Percentiles rank a stretch among this genome's conserved stretches.
These are phyloP conservation scores for Noctilio leporinus DNA, from an alignment of 2,113 vertebrate species.

Conservation along the genomic window DNA sequence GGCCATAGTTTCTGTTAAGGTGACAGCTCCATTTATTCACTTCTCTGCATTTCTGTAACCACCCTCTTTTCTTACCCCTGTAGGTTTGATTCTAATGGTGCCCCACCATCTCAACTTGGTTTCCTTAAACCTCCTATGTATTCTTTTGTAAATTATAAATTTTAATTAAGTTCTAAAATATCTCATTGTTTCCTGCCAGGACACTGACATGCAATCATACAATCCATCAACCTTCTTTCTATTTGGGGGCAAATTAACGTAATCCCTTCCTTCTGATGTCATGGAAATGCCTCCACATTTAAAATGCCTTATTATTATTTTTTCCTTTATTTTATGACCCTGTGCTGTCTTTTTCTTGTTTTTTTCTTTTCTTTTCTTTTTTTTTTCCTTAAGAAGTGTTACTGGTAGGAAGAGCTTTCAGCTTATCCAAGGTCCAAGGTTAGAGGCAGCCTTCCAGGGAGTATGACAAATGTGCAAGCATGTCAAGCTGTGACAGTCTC, in stretches of 20 bases:
- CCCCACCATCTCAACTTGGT: not conserved
- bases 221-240: not conserved
- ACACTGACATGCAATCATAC: not conserved
- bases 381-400: not conserved
- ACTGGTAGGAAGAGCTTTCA: not conserved
- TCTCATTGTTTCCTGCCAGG: not conserved
- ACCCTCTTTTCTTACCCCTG: not conserved
- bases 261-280: not conserved
- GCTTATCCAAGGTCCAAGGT: not conserved
- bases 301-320: slow-evolving; percentile 5
- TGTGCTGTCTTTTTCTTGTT: not conserved
- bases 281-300: not conserved
- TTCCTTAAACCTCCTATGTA: not conserved
- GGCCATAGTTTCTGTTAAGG: not conserved
- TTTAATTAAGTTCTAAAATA: not conserved
- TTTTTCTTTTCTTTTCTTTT: not conserved
- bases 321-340: not conserved
- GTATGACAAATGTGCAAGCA: slow-evolving; percentile 20
- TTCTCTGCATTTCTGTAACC: not conserved
- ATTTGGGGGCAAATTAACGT: not conserved
- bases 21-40: too few species aligned
- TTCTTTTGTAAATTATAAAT: not conserved
- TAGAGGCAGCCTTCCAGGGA: slow-evolving; percentile 15
- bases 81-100: not conserved
- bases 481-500: slow-evolving; percentile 53